Evolutionary conservation across 2,888 invertebrate genomes (phyloP), one percentile per base, ranked within the genome.

Genomic region (Lycaena phlaeas): DNA sequence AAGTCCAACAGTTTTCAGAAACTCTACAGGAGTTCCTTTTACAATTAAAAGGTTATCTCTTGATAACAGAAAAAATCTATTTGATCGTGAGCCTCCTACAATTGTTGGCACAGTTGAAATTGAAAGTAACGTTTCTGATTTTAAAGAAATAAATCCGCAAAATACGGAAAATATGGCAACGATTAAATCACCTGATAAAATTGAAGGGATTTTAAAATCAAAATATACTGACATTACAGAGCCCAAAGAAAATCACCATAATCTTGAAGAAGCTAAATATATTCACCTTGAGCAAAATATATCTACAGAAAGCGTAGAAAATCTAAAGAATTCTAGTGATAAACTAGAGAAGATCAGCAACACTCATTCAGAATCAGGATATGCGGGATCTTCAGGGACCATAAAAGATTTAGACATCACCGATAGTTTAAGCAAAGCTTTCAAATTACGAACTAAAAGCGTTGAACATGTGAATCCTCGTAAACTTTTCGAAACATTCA

Each of bases 331-430:
- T 15, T 12, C 3, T 18, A 38, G 3, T 29, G 9, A 15, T 17
- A 29, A 31, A 10, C 15, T 31, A 27, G 12, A 27, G 7, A 26
- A 70, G 42, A 57, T 59, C 48, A 49, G 49, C 2, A 71, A 68
- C 26, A 68, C 62, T 49, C 63, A 56, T 18, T 71, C 76, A 27
- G 71, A 74, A 53, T 74, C 72, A 27, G 70, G 68, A 9, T 70
- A 68, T 38, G 62, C 64, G 22, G 73, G 63, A 22, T 71, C 68
- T 7, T 62, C 60, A 26, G 46, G 46, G 18, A 54, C 52, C n/a
- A 54, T 57, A 18, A 61, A 54, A 49, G 64, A 68, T 47, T 49
- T 62, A 25, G 53, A 57, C 43, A 46, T 49, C 14, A 57, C 62
- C 49, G 36, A 49, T 40, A 42, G 25, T 41, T 14, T 27, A 45